Conservation (phyloP, 2,888 invertebrate genomes). For the Cosmorhoe ocellata region DNA sequence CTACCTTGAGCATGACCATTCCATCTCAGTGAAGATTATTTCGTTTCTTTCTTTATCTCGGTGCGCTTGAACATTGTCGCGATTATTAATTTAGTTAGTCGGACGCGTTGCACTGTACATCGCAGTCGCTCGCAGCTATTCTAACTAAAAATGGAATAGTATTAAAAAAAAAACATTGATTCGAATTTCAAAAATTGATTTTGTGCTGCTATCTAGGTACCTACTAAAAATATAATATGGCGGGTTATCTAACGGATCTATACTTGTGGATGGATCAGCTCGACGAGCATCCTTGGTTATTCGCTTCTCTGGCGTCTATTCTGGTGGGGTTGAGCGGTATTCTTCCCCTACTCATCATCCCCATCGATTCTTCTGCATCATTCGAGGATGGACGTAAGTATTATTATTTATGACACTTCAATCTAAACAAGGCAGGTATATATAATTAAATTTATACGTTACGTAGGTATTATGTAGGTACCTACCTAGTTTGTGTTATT, state of each 20-base stretch:
- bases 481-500: constrained; percentile 52
- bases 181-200: constrained; percentile 27
- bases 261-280: constrained; percentile 75
- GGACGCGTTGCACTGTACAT: constrained; percentile 42
- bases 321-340: constrained; percentile 96
- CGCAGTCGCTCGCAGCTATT: constrained; percentile 39
- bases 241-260: constrained; percentile 74
- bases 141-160: constrained; percentile 32
- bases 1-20: too few relatives aligned
- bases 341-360: constrained; percentile 93
- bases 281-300: constrained; percentile 92
- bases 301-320: constrained; percentile 90
- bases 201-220: constrained; percentile 29
- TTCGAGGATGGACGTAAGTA: constrained; percentile 87
- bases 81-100: constrained; percentile 52
- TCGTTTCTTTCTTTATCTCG: constrained; percentile 55
- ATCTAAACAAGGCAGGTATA: constrained; percentile 5
- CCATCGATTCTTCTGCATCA: constrained; percentile 84
- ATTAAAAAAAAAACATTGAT: constrained; percentile 25
- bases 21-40: constrained; percentile 84
- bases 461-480: too few relatives aligned
- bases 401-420: constrained; percentile 20
- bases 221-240: constrained; percentile 41
- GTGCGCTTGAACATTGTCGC: constrained; percentile 41
- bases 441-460: too few relatives aligned